phyloP scores from a whole-genome alignment of 1,140 invertebrate genomes.

The Ips typographus region DNA sequence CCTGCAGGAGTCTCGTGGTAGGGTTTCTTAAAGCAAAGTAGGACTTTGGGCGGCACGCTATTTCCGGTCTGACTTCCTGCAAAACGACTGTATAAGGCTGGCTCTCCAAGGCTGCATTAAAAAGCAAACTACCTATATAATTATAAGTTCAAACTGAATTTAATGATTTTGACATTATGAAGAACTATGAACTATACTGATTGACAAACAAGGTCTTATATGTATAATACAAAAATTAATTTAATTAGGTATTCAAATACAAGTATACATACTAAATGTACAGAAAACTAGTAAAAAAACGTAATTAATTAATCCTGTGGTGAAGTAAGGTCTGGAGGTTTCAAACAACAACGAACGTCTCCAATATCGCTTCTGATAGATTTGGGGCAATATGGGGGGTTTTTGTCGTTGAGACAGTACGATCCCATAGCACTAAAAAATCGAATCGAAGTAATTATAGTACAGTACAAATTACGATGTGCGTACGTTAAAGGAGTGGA shows the following conservation, averaged over 20 bases:
- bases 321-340: conserved; percentile 33
- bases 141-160: no score
- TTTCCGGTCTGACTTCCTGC: conserved; percentile 17
- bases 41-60: conserved; percentile 6
- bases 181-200: no score
- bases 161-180: no score
- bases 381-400: conserved; percentile 68
- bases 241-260: no score
- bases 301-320: neutral
- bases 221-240: no score
- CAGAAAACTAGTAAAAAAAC: neutral
- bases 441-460: neutral
- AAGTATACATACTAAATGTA: neutral
- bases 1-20: conserved; percentile 5
- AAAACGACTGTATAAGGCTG: conserved; percentile 1
- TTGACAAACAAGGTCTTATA: no score
- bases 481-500: conserved; percentile 57
- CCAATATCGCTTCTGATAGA: conserved; percentile 56
- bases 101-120: no score
- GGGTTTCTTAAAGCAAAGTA: conserved; percentile 3
- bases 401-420: conserved; percentile 62
- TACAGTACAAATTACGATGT: conserved; percentile 1
- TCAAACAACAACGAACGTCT: conserved; percentile 65
- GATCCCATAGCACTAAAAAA: conserved; percentile 62
- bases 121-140: no score